Conservation (phyloP, 2,113 vertebrate species). For the Scomber scombrus region DNA sequence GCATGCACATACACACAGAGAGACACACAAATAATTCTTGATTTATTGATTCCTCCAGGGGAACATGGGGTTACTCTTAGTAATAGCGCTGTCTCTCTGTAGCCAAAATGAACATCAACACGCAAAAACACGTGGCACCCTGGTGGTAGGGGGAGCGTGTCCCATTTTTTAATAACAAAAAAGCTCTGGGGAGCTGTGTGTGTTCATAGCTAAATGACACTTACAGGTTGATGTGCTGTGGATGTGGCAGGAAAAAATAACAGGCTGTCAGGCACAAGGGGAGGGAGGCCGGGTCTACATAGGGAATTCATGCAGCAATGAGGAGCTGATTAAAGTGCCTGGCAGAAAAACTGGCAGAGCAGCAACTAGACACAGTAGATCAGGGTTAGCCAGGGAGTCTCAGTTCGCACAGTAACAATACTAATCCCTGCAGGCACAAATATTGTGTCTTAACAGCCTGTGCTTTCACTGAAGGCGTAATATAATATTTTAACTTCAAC, state of each 20-base stretch:
- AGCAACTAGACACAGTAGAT: constrained; percentile 61
- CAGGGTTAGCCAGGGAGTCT: constrained; percentile 62
- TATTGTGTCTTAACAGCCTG: constrained; percentile 44
- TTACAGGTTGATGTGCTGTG: constrained; percentile 76
- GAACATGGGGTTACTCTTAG: constrained; percentile 58
- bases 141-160: constrained; percentile 54
- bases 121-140: constrained; percentile 54
- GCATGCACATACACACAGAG: constrained; percentile 18
- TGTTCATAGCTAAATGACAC: constrained; percentile 83
- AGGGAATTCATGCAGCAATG: constrained; percentile 72
- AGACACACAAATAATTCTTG: constrained; percentile 44
- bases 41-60: constrained; percentile 72
- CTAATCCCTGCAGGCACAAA: constrained; percentile 64
- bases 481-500: constrained; percentile 52
- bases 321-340: constrained; percentile 79
- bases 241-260: constrained; percentile 69
- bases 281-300: constrained; percentile 55
- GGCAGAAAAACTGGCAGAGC: constrained; percentile 63
- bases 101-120: constrained; percentile 64
- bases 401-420: constrained; percentile 56
- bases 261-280: constrained; percentile 67
- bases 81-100: constrained; percentile 68
- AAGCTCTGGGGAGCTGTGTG: constrained; percentile 72
- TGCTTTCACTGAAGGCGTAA: constrained; percentile 23
- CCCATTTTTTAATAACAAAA: constrained; percentile 80